Base-by-base conservation (phyloP, 1,140 invertebrate genomes). In the Archivesica marissinica region DNA sequence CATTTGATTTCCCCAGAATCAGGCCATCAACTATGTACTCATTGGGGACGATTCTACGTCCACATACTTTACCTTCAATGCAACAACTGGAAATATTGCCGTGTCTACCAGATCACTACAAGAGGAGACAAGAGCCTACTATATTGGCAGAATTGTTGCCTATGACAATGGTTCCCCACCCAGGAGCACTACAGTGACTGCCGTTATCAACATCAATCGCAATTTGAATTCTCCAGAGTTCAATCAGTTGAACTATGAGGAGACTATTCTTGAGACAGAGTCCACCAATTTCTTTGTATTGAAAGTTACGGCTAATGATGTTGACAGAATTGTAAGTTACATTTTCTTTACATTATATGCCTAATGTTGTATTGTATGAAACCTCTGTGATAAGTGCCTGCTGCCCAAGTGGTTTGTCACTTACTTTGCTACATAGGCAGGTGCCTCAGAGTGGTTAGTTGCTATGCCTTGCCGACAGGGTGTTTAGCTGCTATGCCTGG, bases 161-260 rank as follows among this genome's bases (percentile, higher is more conserved):
- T 81, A 30, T 35, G 92, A 93, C 78, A 82, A 86, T 54, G 91
- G 91, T 20, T 85, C 76, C n/a, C 92, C 91, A 7, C 72, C 92
- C 6, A 86, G 86, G 23, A 88, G 87, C 44, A 89, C 90, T n/a
- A 90, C 87, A n/a, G 90, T 89, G 0, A 81, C 85, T 20, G 85
- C 87, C 11, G 86, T 30, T 4, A 89, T 93, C 56, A 87, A 86
- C 39, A 89, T 93, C 20, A 81, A 87, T 23, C 78, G 91, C 0
- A 99, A 99, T 93, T 97, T 98, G 92, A 97, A 98, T 93, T 94
- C 96, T 0, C 98, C 98, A 0, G 95, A 96, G 85, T 90, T 91
- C 61, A 66, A 33, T 25, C 52, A 41, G 0, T 1, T n/a, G 11
- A 66, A 33, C 30, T 92, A 92, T 56, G 39, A 77, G 17, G 33